phyloP scores from a whole-genome alignment of 2,888 invertebrate genomes.

The Stenichneumon culpator region DNA sequence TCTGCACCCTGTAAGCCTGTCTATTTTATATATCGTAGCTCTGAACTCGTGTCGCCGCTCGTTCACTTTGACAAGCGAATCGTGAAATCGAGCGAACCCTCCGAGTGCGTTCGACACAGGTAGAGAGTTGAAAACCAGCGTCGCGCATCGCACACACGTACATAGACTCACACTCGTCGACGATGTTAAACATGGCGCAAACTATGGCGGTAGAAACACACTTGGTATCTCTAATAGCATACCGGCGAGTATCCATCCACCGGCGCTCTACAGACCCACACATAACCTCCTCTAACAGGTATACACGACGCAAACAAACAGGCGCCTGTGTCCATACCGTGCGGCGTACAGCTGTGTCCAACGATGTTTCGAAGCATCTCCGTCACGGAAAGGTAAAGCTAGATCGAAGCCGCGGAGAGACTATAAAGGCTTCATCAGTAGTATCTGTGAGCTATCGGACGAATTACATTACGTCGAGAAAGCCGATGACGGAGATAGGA shows the following conservation, averaged over 20 bases:
- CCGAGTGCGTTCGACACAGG: constrained; percentile 65
- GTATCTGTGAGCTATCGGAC: constrained; percentile 20
- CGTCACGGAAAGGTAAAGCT: constrained; percentile 37
- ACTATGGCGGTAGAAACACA: constrained; percentile 22
- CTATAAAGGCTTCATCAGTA: constrained; percentile 34
- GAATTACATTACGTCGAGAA: constrained; percentile 32
- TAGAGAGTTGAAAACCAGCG: background rate
- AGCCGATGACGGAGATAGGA: background rate
- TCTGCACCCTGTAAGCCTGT: constrained; percentile 38
- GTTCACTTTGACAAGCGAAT: constrained; percentile 71
- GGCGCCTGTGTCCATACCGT: background rate
- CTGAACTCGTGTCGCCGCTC: constrained; percentile 67
- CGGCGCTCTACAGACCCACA: background rate
- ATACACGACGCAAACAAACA: constrained; percentile 27
- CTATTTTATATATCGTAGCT: constrained; percentile 70
- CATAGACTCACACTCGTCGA: background rate
- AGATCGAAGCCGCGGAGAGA: constrained; percentile 6
- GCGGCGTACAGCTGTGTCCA: background rate
- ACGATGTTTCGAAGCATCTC: constrained; percentile 27
- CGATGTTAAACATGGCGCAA: constrained; percentile 28
- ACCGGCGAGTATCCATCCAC: constrained; percentile 11
- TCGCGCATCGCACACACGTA: background rate
- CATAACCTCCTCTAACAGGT: constrained; percentile 17
- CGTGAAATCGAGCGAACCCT: constrained; percentile 76
- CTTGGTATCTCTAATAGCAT: constrained; percentile 30